phyloP scores from a whole-genome alignment of 2,888 invertebrate species.

The Isoperla grammatica region DNA sequence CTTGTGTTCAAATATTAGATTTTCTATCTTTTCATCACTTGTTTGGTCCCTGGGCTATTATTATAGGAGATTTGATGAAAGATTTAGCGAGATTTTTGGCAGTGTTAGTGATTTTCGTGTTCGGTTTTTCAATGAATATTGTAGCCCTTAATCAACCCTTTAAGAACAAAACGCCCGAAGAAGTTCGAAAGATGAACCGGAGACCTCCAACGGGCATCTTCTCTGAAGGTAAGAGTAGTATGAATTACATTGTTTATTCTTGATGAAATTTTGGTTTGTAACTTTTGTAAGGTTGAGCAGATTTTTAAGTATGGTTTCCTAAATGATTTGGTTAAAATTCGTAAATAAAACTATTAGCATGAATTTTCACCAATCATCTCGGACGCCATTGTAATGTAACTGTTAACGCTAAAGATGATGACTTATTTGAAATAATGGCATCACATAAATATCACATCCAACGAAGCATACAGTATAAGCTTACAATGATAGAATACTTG shows the following conservation, averaged over 20 bases:
- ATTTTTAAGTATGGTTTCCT: too few species aligned
- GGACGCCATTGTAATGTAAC: too few species aligned
- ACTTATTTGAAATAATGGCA: too few species aligned
- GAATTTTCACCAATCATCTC: too few species aligned
- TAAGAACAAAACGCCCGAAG: conserved; percentile 59
- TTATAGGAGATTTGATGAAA: conserved; percentile 91
- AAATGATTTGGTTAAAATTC: too few species aligned
- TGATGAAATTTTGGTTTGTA: too few species aligned
- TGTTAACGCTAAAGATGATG: too few species aligned
- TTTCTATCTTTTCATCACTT: conserved; percentile 98
- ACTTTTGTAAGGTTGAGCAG: too few species aligned
- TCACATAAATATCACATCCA: too few species aligned
- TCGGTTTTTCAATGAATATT: conserved; percentile 96
- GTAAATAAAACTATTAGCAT: too few species aligned
- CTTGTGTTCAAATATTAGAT: conserved; percentile 95
- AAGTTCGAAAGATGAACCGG: conserved; percentile 41
- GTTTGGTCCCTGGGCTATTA: conserved; percentile 99
- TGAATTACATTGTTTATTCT: not conserved
- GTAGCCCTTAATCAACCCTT: conserved; percentile 95
- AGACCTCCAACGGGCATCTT: not conserved
- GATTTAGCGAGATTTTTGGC: conserved; percentile 95
- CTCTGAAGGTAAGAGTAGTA: not conserved
- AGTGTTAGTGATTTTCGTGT: conserved; percentile 94
- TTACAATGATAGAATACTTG: too few species aligned
- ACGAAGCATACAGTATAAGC: too few species aligned